A percentile compares a stretch with the other conserved stretches of the same genome.
Conservation (phyloP, 2,113 vertebrate species). For the Myrmophylax atrothorax region DNA sequence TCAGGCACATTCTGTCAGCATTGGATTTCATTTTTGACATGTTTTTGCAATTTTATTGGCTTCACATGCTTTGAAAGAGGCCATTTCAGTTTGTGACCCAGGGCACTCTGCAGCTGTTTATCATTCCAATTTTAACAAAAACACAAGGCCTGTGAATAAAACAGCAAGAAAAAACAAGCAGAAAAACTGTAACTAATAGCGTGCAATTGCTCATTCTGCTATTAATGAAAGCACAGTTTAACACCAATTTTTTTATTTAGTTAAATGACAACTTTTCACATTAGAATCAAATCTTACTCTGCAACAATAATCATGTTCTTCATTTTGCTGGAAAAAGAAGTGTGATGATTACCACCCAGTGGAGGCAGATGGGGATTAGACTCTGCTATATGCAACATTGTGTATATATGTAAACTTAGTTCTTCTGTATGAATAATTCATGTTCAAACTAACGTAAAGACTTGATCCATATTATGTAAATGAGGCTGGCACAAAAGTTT, state of each 20-base stretch:
- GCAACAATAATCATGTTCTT: background rate
- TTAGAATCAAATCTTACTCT: background rate
- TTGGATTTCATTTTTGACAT: background rate
- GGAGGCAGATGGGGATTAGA: background rate
- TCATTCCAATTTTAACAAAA: constrained; percentile 2
- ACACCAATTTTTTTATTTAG: background rate
- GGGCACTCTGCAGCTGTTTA: background rate
- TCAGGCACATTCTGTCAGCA: background rate
- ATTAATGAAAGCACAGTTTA: background rate
- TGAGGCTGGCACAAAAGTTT: background rate
- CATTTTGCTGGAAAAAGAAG: background rate
- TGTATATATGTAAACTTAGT: background rate
- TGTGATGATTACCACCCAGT: background rate
- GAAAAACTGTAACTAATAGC: background rate
- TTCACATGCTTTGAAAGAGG: background rate
- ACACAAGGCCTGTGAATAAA: background rate
- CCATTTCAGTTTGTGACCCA: background rate
- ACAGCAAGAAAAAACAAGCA: background rate
- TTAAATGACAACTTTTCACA: background rate
- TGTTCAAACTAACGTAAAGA: background rate
- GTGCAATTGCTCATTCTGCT: background rate
- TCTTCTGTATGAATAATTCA: background rate
- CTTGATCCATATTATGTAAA: background rate
- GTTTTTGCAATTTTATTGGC: background rate
- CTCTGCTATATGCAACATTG: background rate